Percentiles rank a stretch among this genome's conserved stretches.
These are phyloP conservation scores for Vesta saturnalis DNA, from an alignment of 2,888 invertebrate genomes.

Conservation along the genomic window DNA sequence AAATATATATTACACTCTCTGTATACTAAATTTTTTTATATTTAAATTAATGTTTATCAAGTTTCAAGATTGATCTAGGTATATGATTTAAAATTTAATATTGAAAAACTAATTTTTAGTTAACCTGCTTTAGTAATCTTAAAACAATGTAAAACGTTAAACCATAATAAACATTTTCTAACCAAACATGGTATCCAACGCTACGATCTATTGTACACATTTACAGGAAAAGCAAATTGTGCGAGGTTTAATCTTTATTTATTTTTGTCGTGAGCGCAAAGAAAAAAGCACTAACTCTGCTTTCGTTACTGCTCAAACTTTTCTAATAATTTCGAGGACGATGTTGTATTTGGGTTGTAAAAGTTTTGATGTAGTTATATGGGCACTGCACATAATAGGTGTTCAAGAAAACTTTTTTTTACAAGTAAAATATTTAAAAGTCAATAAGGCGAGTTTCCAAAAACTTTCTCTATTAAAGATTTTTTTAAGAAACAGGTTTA, in stretches of 20 bases:
- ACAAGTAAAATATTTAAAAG: constrained; percentile 1
- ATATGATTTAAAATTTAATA: too few relatives aligned
- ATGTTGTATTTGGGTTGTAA: constrained; percentile 1
- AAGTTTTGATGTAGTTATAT: background rate
- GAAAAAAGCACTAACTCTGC: background rate
- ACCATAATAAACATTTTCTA: background rate
- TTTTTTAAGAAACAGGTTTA: too few relatives aligned
- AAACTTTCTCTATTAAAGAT: background rate
- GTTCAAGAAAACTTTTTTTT: background rate
- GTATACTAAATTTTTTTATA: too few relatives aligned
- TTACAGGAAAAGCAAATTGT: background rate
- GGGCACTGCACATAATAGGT: background rate
- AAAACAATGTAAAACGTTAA: background rate
- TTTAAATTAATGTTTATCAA: too few relatives aligned
- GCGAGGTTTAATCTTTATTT: background rate
- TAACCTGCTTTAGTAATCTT: background rate
- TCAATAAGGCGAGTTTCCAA: background rate
- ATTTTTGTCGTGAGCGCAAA: background rate
- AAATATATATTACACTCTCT: too few relatives aligned
- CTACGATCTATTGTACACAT: background rate
- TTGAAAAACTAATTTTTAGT: too few relatives aligned
- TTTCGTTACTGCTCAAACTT: background rate
- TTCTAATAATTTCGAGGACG: background rate
- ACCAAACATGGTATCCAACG: background rate
- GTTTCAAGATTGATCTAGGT: too few relatives aligned